A percentile compares a stretch with the other conserved stretches of the same genome.
Conservation (phyloP, 2,797 vertebrate genomes). For the Siniperca obscura region DNA sequence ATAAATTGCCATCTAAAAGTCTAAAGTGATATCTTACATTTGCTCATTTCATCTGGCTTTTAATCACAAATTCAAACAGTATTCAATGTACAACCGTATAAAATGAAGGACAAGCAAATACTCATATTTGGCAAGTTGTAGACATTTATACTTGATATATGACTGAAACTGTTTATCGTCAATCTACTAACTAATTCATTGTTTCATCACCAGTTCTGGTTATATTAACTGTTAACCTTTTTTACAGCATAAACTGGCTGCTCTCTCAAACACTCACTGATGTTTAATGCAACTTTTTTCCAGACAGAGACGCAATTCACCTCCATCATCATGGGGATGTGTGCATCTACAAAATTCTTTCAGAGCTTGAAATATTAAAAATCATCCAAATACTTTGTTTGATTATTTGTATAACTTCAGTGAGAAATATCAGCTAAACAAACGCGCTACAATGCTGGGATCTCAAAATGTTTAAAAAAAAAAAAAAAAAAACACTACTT, state of each 20-base stretch:
- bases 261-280: background rate
- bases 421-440: background rate
- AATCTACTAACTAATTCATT: background rate
- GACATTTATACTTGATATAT: background rate
- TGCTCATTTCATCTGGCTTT: background rate
- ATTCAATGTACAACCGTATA: background rate
- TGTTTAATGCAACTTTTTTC: background rate
- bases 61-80: background rate
- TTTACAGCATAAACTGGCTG: background rate
- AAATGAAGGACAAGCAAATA: background rate
- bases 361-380: no score
- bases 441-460: background rate
- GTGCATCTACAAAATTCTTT: no score
- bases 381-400: background rate
- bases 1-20: background rate
- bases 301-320: background rate
- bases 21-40: background rate
- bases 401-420: background rate
- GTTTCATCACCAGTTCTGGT: background rate
- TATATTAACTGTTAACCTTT: background rate
- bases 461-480: background rate
- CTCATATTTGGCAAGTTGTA: background rate
- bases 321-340: background rate
- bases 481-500: background rate
- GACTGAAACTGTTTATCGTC: background rate